Base-by-base conservation (phyloP, 2,113 vertebrate species). In the Poeciliopsis turrubarensis region DNA sequence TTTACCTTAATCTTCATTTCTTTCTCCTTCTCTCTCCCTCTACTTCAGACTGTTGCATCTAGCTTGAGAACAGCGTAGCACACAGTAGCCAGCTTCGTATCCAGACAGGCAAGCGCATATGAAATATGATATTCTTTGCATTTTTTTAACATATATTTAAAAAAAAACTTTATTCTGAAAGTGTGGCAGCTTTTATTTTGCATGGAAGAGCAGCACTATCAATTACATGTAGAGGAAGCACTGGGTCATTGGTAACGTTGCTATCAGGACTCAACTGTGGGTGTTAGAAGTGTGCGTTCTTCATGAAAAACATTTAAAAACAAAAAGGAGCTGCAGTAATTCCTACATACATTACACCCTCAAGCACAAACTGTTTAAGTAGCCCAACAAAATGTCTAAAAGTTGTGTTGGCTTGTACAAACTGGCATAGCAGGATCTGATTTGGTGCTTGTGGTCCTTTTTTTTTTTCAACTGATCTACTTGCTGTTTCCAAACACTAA, bases 401-500 rank as follows among this genome's bases (percentile, higher is more conserved):
- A 57, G 19, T 25, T 57, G 22, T 17, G 5, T 57, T 57, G 25
- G 2, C 14, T n/a, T 9, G 29, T 31, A 22, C 7, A 10, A 63
- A 63, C 30, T 22, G 4, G 30, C 30, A 29, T 17, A 62, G 27
- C 27, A 62, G 61, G 15, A 51, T 12, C 13, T 30, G 8, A 19
- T 51, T 51, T 68, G 8, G 27, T 5, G 27, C 9, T 68, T 31
- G 27, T 3, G 3, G 10, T 30, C 39, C 22, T 73, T 51, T 68
- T 39, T 25, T 25, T 27, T 31, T 73, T 51, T 63, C 39, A 64
- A 57, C 51, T 9, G 10, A 25, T 19, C 4, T 12, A 17, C 27
- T 47, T 15, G 51, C 13, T 47, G 9, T 70, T 74, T 65, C 32
- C 29, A 9, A 69, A 72, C 10, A 82, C 80, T 11, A 37, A 12